These are phyloP conservation scores for Cossypha heuglini DNA, from an alignment of 2,797 vertebrate species.

Conservation along the genomic window DNA sequence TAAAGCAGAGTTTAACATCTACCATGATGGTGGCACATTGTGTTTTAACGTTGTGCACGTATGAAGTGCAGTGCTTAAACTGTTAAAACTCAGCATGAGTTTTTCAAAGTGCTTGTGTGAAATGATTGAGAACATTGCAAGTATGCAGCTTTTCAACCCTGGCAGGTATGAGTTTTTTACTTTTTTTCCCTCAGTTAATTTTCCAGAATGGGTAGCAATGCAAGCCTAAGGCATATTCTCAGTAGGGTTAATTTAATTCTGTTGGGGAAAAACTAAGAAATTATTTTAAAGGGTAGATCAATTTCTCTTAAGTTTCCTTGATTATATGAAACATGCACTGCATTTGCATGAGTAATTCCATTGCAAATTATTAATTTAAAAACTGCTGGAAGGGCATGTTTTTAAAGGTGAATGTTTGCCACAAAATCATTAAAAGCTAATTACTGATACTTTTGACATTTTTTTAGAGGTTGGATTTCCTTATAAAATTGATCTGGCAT, in stretches of 20 bases:
- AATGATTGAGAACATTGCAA: background rate
- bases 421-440: background rate
- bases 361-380: background rate
- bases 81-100: background rate
- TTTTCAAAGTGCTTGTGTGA: background rate
- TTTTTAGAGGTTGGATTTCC: background rate
- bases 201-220: background rate
- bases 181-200: background rate
- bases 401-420: background rate
- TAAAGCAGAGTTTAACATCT: background rate
- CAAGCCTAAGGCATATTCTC: background rate
- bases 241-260: background rate
- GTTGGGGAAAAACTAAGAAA: background rate
- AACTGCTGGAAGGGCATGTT: background rate
- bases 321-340: background rate
- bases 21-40: fast-evolving
- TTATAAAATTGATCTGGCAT: background rate
- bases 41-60: fast-evolving
- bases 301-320: background rate
- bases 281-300: background rate
- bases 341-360: background rate
- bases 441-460: background rate
- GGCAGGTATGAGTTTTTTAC: background rate
- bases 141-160: background rate
- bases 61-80: background rate